Evolutionary conservation across 2,888 invertebrate species (phyloP), one percentile per base, ranked within the genome.

Genomic region (Anaspis maculata): DNA sequence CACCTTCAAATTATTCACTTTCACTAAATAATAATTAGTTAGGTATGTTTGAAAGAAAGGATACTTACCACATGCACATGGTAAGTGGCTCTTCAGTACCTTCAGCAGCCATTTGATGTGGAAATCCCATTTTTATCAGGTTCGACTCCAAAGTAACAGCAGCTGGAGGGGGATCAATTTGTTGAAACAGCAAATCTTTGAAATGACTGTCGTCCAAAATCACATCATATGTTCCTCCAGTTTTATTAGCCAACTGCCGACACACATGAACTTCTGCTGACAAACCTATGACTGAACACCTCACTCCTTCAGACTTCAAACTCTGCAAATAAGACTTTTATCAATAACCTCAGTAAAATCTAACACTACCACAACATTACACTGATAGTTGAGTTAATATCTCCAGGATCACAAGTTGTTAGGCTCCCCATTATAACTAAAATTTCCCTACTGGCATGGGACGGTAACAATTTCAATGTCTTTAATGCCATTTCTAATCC

Each of bases 41-140:
- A 13, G 11, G 11, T 7, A 11, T 7, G 12, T 13, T 22, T 33
- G 6, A 4, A 15, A 67, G n/a, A n/a, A n/a, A n/a, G n/a, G n/a
- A n/a, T n/a, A n/a, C 72, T 61, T 59, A 86, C 86, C 89, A 94
- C 87, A 92, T 90, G 69, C 94, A 95, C 66, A 91, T 83, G 15
- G 90, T 85, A 41, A 90, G 76, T 3, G 82, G 79, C 27, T 67
- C 67, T 38, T 73, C 62, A 52, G 70, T 69, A 51, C 73, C 71
- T 49, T 74, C 75, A 3, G 73, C 73, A 31, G 71, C 61, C 53
- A 69, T 59, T 46, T 81, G 79, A 69, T 91, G 90, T 3, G 95
- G 95, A 66, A 96, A 96, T 26, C 95, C 96, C 94, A 96, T 96
- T 73, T 91, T 88, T 19, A 92, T 87, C 2, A 92, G 73, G 7